phyloP scores from a whole-genome alignment of 2,888 invertebrate species.

The Nomada fabriciana region DNA sequence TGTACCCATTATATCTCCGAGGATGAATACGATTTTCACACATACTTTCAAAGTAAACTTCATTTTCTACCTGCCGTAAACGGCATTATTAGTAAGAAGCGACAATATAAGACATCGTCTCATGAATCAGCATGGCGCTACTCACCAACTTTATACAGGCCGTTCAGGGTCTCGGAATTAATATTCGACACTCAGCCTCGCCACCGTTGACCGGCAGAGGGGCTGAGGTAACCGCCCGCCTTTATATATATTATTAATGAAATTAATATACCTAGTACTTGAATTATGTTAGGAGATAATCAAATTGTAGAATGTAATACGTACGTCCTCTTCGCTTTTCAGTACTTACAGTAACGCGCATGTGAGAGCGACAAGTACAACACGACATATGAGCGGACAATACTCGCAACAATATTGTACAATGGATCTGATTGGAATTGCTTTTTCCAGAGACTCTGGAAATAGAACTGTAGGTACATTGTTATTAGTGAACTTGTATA shows the following conservation, averaged over 20 bases:
- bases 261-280: slow-evolving; percentile 77
- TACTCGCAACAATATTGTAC: slow-evolving; percentile 84
- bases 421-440: slow-evolving; percentile 84
- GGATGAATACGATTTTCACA: slow-evolving; percentile 74
- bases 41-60: slow-evolving; percentile 80
- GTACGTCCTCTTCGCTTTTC: slow-evolving; percentile 83
- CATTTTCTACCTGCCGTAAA: slow-evolving; percentile 74
- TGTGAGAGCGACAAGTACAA: slow-evolving; percentile 83
- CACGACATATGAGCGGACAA: slow-evolving; percentile 83
- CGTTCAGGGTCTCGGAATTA: slow-evolving; percentile 73
- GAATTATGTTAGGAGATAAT: slow-evolving; percentile 81
- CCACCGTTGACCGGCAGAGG: slow-evolving; percentile 73
- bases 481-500: slow-evolving; percentile 77
- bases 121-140: slow-evolving; percentile 77
- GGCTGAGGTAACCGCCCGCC: slow-evolving; percentile 71
- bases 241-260: slow-evolving; percentile 69
- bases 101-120: slow-evolving; percentile 76
- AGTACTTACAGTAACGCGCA: slow-evolving; percentile 84
- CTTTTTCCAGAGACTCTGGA: slow-evolving; percentile 85
- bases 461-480: slow-evolving; percentile 83
- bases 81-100: slow-evolving; percentile 77
- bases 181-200: slow-evolving; percentile 72
- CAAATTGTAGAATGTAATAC: slow-evolving; percentile 82
- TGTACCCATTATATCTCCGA: slow-evolving; percentile 77
- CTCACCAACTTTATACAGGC: slow-evolving; percentile 79